Evolutionary conservation across 2,113 vertebrate species (phyloP), one percentile per base, ranked within the genome.

Genomic region (Tympanuchus pallidicinctus): DNA sequence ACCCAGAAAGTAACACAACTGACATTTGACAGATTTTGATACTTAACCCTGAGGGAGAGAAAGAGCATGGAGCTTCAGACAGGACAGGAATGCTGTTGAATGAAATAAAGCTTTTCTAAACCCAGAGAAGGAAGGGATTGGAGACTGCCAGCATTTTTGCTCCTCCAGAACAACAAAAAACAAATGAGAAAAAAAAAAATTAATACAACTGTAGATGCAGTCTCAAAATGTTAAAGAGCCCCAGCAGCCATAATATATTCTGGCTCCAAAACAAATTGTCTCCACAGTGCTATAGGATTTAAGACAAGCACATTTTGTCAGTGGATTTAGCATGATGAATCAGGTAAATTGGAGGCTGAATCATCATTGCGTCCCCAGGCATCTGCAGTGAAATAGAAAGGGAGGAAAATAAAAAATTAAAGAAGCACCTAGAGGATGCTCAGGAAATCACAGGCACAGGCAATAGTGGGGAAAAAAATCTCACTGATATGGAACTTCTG

Each of bases 261-360:
- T 82, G 71, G 69, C 60, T 84, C 5, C 77, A 80, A 85, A 94
- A 91, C 64, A 88, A 72, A 95, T 89, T 82, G 75, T 75, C 82
- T 92, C 27, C 67, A 6, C 71, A 38, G 92, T 16, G 43, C 79
- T 89, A 89, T 0, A 70, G 85, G 88, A 91, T 91, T 92, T 88
- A 73, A 88, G 82, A 40, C 75, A 65, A 77, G 83, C 45, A 88
- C 57, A 89, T 85, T 95, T 89, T 79, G 59, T 59, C 86, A 38
- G 21, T 76, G 89, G 71, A 25, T 92, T 96, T 89, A 27, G 19
- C 74, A 42, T 76, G 81, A 95, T 89, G 91, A 94, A 93, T 90
- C 86, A 89, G 91, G 91, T 67, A 88, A 95, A 97, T 77, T 83
- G 93, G 88, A 94, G 81, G 4, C 86, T 95, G 87, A 87, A 19